Evolutionary conservation across 2,797 vertebrate genomes (phyloP), one percentile per base, ranked within the genome.

Genomic region (Brachyrhaphis roseni): DNA sequence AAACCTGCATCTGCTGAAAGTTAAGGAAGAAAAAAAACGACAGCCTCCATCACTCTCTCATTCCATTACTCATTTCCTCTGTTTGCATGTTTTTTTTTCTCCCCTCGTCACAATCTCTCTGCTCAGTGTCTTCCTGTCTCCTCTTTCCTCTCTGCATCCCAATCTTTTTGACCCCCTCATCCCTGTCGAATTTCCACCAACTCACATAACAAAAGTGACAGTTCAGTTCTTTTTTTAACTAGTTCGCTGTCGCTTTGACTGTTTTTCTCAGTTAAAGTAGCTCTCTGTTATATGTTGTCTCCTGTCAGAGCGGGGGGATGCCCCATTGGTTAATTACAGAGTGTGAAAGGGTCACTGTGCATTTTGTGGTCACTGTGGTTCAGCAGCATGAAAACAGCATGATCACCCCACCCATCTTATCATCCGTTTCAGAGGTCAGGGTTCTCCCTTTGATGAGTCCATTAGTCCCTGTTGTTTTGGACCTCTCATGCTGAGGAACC

Each of bases 31-130:
- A 87, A 34, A 70, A 64, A 71, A 47, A 78, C 8, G 0, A 41
- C 74, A 41, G 10, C 43, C 77, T 88, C 78, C 78, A 76, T 90
- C 89, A 89, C 59, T 86, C 84, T 76, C 34, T 86, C 39, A 0
- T 90, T 90, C 88, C 87, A 83, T 82, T 86, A 45, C 89, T 89
- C 82, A 79, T 84, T 93, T 91, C 87, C 90, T 90, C 23, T 74
- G 47, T 82, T 84, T 86, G 84, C 72, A 36, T 74, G 81, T 70
- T 71, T 47, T 53, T 8, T 43, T 41, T 20, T 8, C 31, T 8
- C 45, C 18, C 55, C 31, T 47, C 49, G 47, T 82, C 84, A 68
- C 80, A 86, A 64, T 82, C 77, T 80, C 74, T 72, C 75, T 31
- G 23, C 66, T 85, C 82, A 34, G 66, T 62, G 72, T 84, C 78